Evolutionary conservation across 2,888 invertebrate species (phyloP).

Genomic region (Ophion costatus): DNA sequence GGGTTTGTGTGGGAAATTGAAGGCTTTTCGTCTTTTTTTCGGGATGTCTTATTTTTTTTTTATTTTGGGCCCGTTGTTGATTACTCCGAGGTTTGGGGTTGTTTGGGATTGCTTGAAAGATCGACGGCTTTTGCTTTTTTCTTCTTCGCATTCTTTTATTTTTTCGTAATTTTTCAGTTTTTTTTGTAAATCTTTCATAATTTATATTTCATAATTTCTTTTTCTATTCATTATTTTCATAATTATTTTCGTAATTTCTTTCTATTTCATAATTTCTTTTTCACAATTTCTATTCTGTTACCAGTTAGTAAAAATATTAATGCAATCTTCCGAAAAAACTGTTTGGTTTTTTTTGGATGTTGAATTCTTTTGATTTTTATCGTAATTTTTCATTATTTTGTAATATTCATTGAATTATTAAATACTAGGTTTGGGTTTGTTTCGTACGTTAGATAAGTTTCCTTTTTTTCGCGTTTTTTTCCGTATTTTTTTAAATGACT

Average conservation of each 20-base stretch:
- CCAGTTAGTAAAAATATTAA: background rate
- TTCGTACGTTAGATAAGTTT: too few relatives aligned
- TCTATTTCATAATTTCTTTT: too few relatives aligned
- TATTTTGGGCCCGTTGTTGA: too few relatives aligned
- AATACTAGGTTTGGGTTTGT: too few relatives aligned
- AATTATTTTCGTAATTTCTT: background rate
- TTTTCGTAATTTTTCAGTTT: background rate
- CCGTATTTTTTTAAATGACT: too few relatives aligned
- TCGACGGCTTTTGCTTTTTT: background rate
- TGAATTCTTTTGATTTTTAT: background rate
- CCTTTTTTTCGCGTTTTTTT: too few relatives aligned
- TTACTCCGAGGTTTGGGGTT: background rate
- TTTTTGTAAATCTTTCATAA: too few relatives aligned
- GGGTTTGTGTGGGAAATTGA: background rate
- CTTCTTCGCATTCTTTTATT: background rate
- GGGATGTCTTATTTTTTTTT: too few relatives aligned
- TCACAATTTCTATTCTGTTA: background rate
- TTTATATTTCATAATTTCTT: background rate
- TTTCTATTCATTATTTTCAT: too few relatives aligned
- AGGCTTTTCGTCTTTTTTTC: too few relatives aligned
- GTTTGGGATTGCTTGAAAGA: background rate
- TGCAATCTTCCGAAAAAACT: background rate
- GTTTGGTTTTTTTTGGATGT: too few relatives aligned
- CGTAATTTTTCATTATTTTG: background rate
- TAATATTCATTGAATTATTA: background rate